Base-by-base conservation (phyloP, 2,113 vertebrate species). In the Pachycephala philippinensis region DNA sequence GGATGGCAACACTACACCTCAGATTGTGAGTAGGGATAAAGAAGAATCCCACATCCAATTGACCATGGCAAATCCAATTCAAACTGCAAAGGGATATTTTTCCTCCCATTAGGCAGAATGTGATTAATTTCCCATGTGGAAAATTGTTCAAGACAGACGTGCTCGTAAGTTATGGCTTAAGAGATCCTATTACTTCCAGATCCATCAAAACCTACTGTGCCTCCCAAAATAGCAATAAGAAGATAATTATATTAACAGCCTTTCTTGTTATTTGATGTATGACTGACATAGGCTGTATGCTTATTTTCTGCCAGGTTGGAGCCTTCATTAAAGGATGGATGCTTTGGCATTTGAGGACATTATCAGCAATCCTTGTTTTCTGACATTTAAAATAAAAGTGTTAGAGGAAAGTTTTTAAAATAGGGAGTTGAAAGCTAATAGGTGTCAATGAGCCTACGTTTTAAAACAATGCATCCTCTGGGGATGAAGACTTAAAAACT, bases 71-170 rank as follows among this genome's bases (percentile, higher is more conserved):
- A 95, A 97, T 97, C 95, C 93, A 93, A 96, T 95, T 96, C 92
- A 93, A 95, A 80, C 76, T 92, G 87, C 88, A 91, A 66, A 68
- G 64, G 86, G 96, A 57, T 97, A 84, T 87, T 97, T 97, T 96
- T 49, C 89, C 77, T 94, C 82, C 75, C 52, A 93, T 96, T 94
- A 95, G 89, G 75, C 92, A 93, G 79, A 96, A 96, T 89, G 96
- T 79, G 89, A 96, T 97, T 96, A 88, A 97, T 97, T 94, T 97
- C 96, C 95, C 96, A 94, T 94, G 92, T 97, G 93, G 92, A 97
- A 95, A 97, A 96, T 96, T 91, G 90, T 95, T 97, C 87, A 84
- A 93, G 96, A 96, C 96, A 97, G 91, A 76, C 59, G 3, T 94
- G 81, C 89, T 96, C 1, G 5, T 96, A 95, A 96, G 95, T 96